These are phyloP conservation scores for Sebastes paucispinis DNA, from an alignment of 2,797 vertebrate species.

Conservation along the genomic window DNA sequence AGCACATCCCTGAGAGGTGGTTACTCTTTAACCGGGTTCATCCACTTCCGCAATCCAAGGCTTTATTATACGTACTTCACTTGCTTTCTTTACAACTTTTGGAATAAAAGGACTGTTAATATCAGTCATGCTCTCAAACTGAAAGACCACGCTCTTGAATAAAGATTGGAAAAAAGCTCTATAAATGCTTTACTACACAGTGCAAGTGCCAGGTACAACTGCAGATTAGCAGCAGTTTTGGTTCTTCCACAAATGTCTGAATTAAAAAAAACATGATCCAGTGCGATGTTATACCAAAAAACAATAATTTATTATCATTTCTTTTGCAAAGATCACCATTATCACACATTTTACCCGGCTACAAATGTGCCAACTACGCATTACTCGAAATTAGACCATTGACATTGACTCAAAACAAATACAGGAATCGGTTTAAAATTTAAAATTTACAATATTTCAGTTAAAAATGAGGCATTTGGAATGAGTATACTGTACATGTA, in stretches of 20 bases:
- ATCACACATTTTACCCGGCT: constrained; percentile 91
- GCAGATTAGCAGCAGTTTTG: background rate
- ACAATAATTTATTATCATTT: constrained; percentile 93
- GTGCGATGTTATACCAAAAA: constrained; percentile 76
- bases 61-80: too few species aligned
- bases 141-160: too few species aligned
- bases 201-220: background rate
- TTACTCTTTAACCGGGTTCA: too few species aligned
- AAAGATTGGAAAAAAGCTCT: too few species aligned
- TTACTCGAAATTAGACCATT: constrained; percentile 87
- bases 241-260: background rate
- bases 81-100: too few species aligned
- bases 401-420: constrained; percentile 90
- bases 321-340: constrained; percentile 90
- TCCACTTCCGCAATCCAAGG: too few species aligned
- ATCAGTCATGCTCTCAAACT: too few species aligned
- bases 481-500: constrained; percentile 72
- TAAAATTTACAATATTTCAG: constrained; percentile 86
- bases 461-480: constrained; percentile 77
- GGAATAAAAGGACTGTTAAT: too few species aligned
- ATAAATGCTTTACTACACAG: background rate
- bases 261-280: constrained; percentile 18
- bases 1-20: rapidly evolving
- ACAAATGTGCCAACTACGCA: constrained; percentile 89
- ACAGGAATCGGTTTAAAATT: constrained; percentile 87